These are phyloP conservation scores for Tragelaphus oryx DNA, from an alignment of 2,797 vertebrate genomes.

Conservation along the genomic window DNA sequence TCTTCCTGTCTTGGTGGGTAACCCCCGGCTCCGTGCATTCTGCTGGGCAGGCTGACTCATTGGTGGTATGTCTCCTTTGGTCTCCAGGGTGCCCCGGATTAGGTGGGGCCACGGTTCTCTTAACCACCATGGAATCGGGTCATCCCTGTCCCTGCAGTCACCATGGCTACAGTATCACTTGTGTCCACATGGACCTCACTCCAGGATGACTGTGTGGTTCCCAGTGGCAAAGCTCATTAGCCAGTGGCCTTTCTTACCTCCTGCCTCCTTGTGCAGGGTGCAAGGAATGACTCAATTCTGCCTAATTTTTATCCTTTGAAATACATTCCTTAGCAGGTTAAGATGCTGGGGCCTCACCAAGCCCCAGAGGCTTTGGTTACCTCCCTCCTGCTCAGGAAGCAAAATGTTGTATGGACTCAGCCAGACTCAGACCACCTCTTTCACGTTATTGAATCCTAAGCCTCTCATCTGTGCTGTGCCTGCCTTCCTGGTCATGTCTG, in stretches of 20 bases:
- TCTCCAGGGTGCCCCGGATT: neutral
- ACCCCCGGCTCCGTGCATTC: fast-evolving
- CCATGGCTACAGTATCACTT: neutral
- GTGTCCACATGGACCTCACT: fast-evolving
- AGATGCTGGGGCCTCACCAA: neutral
- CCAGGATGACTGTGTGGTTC: neutral
- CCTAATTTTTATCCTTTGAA: neutral
- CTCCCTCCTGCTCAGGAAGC: neutral
- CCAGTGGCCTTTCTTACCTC: neutral
- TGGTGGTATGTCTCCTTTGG: fast-evolving
- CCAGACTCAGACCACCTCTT: neutral
- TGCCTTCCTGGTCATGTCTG: neutral
- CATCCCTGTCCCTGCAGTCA: neutral
- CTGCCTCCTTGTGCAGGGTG: fast-evolving
- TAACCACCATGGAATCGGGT: neutral
- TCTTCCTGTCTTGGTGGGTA: neutral
- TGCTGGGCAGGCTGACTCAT: neutral
- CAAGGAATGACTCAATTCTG: neutral
- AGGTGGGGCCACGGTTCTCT: neutral
- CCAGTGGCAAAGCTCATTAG: neutral
- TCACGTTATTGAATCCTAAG: neutral
- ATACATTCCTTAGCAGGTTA: neutral
- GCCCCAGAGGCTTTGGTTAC: neutral
- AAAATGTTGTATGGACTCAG: neutral
- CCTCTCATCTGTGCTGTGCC: neutral